A percentile compares a stretch with the other conserved stretches of the same genome.
These are phyloP conservation scores for Ariopsis seemanni DNA, from an alignment of 2,113 vertebrate species.

Conservation along the genomic window DNA sequence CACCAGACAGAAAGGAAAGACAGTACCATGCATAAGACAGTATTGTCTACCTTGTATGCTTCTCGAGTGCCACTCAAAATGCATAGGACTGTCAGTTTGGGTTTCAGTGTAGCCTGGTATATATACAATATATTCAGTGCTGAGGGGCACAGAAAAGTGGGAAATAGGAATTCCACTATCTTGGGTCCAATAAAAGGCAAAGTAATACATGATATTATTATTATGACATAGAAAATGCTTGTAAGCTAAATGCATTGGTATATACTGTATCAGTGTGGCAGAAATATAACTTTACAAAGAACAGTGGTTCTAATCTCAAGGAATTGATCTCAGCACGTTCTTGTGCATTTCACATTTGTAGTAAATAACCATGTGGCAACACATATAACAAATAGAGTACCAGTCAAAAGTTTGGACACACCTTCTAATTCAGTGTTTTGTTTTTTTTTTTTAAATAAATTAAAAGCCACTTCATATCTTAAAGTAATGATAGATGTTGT, in stretches of 20 bases:
- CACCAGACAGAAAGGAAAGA: slow-evolving; percentile 28
- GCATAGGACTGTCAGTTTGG: background rate
- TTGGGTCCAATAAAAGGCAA: background rate
- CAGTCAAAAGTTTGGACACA: too few relatives aligned
- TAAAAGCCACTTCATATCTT: too few relatives aligned
- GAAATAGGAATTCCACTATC: background rate
- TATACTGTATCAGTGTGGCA: background rate
- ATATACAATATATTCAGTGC: background rate
- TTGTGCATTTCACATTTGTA: background rate
- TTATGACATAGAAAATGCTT: background rate
- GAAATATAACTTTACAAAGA: background rate
- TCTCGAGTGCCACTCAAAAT: slow-evolving; percentile 38
- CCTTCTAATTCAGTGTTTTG: too few relatives aligned
- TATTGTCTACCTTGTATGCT: slow-evolving; percentile 14
- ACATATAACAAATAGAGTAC: background rate
- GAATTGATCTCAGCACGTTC: background rate
- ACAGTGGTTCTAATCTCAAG: background rate
- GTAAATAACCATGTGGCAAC: background rate
- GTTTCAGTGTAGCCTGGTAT: background rate
- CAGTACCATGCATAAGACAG: slow-evolving; percentile 15
- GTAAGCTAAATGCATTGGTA: background rate
- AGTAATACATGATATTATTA: background rate
- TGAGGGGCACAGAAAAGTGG: background rate
- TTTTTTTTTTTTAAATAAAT: too few relatives aligned
- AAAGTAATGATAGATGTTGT: too few relatives aligned